Base-by-base conservation (phyloP, 2,797 vertebrate genomes). In the Lycodopsis pacificus region DNA sequence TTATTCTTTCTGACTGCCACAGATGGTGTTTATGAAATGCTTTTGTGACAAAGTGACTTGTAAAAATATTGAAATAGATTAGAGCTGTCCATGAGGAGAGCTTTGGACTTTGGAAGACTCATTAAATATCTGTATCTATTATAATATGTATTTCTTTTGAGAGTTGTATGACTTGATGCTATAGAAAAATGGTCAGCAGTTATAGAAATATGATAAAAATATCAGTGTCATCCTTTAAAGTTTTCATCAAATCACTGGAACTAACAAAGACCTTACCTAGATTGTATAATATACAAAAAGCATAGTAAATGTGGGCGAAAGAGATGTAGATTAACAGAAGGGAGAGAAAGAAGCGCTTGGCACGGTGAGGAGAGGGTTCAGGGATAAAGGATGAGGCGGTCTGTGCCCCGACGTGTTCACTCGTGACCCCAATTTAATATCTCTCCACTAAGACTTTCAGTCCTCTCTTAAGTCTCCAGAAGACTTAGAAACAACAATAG, bases 381-480 rank as follows among this genome's bases (percentile, higher is more conserved):
- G 19, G 70, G 80, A 86, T 80, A 78, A 87, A 83, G 81, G 66
- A 85, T 81, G 58, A 78, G 76, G 73, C 65, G 78, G 76, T 87
- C 80, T 56, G 56, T 81, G 78, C 59, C 51, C 71, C 15, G 56
- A 83, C 44, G 51, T 76, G 67, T 67, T 75, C 65, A 48, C 73
- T 86, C 79, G 40, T 80, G 82, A 89, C 81, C 88, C 86, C 82
- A 80, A 84, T 87, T 76, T 89, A 82, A 86, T 78, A 87, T 86
- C 73, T 71, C 51, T 66, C 53, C 61, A 27, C 71, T 79, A 56
- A 87, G 76, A 71, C 68, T 75, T 65, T 73, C 46, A 77, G 51
- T 17, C 73, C 63, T 82, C 61, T 80, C 38, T 59, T 42, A 75
- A 86, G 82, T 78, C 34, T 38, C 1, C 13, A 10, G 13, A 1